A percentile compares a stretch with the other conserved stretches of the same genome.
These are phyloP conservation scores for Biston betularia DNA, from an alignment of 2,888 invertebrate genomes.

Conservation along the genomic window DNA sequence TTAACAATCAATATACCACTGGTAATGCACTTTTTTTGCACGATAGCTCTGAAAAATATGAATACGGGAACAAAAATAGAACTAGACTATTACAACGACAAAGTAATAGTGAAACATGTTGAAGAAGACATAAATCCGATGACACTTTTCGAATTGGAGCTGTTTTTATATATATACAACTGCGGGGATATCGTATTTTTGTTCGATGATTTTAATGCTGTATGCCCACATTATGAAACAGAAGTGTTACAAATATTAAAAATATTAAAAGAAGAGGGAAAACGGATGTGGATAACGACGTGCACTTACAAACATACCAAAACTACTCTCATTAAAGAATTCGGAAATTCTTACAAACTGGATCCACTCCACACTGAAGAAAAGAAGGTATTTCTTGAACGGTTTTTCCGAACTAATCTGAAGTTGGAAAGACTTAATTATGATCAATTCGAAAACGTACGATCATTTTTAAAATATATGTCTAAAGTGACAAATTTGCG, in stretches of 20 bases:
- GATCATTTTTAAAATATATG: conserved; percentile 48
- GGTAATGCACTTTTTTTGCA: conserved; percentile 48
- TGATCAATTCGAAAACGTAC: conserved; percentile 53
- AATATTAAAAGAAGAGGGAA: conserved; percentile 43
- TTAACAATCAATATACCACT: conserved; percentile 16
- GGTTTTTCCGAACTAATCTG: conserved; percentile 55
- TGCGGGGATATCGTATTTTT: conserved; percentile 50
- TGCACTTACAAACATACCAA: conserved; percentile 48
- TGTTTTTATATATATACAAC: conserved; percentile 55
- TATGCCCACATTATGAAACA: conserved; percentile 52
- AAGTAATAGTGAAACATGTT: conserved; percentile 36
- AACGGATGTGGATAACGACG: conserved; percentile 57
- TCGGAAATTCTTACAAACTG: conserved; percentile 49
- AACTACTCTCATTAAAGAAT: conserved; percentile 41
- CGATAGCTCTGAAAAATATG: conserved; percentile 48
- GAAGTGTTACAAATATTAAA: conserved; percentile 51
- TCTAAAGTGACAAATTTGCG: conserved; percentile 28
- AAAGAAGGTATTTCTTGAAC: conserved; percentile 49
- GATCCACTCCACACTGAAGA: conserved; percentile 44
- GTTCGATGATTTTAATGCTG: conserved; percentile 57
- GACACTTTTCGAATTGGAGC: conserved; percentile 51
- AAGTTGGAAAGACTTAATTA: conserved; percentile 54
- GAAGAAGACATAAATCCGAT: conserved; percentile 32
- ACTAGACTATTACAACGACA: conserved; percentile 33
- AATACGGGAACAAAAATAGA: conserved; percentile 37